A percentile compares a stretch with the other conserved stretches of the same genome.
Evolutionary conservation across 2,888 invertebrate species (phyloP).

Genomic region (Thalpophila matura): DNA sequence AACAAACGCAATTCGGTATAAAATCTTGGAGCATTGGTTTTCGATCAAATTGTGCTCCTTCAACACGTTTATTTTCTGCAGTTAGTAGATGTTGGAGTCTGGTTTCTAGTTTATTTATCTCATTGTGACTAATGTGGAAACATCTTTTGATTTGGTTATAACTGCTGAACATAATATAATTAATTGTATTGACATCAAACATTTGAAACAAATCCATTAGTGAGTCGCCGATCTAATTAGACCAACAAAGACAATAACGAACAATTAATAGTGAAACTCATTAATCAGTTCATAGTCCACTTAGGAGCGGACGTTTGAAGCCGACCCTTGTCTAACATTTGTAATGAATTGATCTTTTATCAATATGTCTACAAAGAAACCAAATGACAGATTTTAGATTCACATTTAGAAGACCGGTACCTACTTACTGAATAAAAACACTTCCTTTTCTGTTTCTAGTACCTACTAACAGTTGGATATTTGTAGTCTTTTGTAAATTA

Average conservation of each 20-base stretch:
- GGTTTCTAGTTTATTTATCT: no score
- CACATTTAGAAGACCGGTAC: background rate
- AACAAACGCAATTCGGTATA: no score
- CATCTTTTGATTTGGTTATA: conserved; percentile 25
- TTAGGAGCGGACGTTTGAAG: conserved; percentile 38
- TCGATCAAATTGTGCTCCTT: no score
- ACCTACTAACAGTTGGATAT: no score
- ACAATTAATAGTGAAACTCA: conserved; percentile 63
- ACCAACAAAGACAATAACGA: conserved; percentile 58
- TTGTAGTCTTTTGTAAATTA: no score
- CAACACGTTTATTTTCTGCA: no score
- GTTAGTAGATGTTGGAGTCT: no score
- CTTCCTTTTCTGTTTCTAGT: background rate
- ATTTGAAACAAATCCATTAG: conserved; percentile 31
- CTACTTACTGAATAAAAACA: no score
- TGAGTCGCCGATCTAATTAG: conserved; percentile 45
- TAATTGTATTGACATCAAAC: conserved; percentile 15
- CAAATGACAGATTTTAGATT: background rate
- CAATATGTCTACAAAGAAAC: conserved; percentile 6
- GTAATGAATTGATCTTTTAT: conserved; percentile 31
- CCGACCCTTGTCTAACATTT: conserved; percentile 28
- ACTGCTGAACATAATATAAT: conserved; percentile 15
- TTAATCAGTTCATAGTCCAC: conserved; percentile 60
- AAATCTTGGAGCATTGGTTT: no score
- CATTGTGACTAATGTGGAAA: background rate